Evolutionary conservation across 2,888 invertebrate genomes (phyloP).

Genomic region (Spodoptera picta): DNA sequence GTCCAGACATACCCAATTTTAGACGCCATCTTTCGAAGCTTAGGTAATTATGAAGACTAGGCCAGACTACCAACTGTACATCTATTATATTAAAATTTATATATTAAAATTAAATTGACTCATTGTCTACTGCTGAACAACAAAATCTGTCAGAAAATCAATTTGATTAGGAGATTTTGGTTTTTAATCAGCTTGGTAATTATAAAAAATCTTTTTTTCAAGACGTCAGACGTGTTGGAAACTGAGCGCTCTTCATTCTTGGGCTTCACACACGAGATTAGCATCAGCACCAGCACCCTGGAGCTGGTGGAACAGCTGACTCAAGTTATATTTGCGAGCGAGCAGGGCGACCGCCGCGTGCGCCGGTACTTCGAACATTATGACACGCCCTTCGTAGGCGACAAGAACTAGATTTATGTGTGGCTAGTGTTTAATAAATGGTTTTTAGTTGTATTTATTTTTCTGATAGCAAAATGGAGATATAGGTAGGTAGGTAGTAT

Average conservation of each 20-base stretch:
- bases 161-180: too few relatives aligned
- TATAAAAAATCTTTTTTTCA: conserved; percentile 13
- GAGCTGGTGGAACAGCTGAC: conserved; percentile 70
- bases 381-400: conserved; percentile 71
- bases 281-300: conserved; percentile 64
- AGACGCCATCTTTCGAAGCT: too few relatives aligned
- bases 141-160: too few relatives aligned
- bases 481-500: too few relatives aligned
- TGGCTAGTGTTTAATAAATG: conserved; percentile 30
- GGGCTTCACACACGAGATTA: conserved; percentile 69
- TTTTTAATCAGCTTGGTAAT: too few relatives aligned
- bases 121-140: too few relatives aligned
- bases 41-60: too few relatives aligned
- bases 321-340: conserved; percentile 59
- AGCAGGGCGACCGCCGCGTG: conserved; percentile 71
- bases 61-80: too few relatives aligned
- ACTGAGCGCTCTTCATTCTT: conserved; percentile 74
- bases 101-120: too few relatives aligned
- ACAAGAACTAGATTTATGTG: conserved; percentile 10
- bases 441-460: conserved; percentile 11
- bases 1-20: too few relatives aligned
- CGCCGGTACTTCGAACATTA: conserved; percentile 76
- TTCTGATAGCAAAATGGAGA: too few relatives aligned
- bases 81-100: too few relatives aligned
- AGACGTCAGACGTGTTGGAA: conserved; percentile 70